Percentiles rank a stretch among this genome's conserved stretches.
These are phyloP conservation scores for Drosophila leonis DNA, from an alignment of 2,888 invertebrate species.

Conservation along the genomic window DNA sequence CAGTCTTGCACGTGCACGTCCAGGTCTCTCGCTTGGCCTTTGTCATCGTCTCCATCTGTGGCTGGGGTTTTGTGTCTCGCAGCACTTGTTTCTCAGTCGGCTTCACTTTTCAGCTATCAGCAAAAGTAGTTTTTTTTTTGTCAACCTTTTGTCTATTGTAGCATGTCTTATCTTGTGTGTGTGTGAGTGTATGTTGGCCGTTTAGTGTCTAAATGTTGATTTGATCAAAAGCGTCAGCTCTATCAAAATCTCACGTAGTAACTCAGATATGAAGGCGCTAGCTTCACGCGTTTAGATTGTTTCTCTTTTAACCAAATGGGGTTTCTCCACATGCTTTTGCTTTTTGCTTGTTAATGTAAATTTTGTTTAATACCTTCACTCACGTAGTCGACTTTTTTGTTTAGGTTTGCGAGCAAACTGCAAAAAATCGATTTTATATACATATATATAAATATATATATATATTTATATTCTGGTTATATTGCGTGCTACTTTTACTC, in stretches of 20 bases:
- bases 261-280: slow-evolving; percentile 41
- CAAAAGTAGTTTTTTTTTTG: slow-evolving; percentile 10
- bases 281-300: slow-evolving; percentile 17
- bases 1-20: slow-evolving; percentile 20
- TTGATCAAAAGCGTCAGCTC: slow-evolving; percentile 39
- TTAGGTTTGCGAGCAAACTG: slow-evolving; percentile 19
- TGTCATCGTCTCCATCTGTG: neutral
- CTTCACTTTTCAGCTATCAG: slow-evolving; percentile 26
- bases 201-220: slow-evolving; percentile 31
- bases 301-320: slow-evolving; percentile 18
- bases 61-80: slow-evolving; percentile 1
- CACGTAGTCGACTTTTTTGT: slow-evolving; percentile 53
- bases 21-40: slow-evolving; percentile 7
- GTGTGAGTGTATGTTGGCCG: slow-evolving; percentile 4
- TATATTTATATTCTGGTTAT: slow-evolving; percentile 26
- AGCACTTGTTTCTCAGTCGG: slow-evolving; percentile 31
- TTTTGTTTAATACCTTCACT: slow-evolving; percentile 64
- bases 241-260: slow-evolving; percentile 59
- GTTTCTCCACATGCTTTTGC: slow-evolving; percentile 28
- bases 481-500: slow-evolving; percentile 68
- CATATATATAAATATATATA: neutral
- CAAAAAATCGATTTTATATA: slow-evolving; percentile 60
- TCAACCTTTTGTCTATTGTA: slow-evolving; percentile 22
- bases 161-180: slow-evolving; percentile 19
- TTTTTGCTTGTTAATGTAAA: slow-evolving; percentile 52